Percentiles rank a stretch among this genome's conserved stretches.
These are phyloP conservation scores for Liposcelis brunnea DNA, from an alignment of 2,888 invertebrate species.

Conservation along the genomic window DNA sequence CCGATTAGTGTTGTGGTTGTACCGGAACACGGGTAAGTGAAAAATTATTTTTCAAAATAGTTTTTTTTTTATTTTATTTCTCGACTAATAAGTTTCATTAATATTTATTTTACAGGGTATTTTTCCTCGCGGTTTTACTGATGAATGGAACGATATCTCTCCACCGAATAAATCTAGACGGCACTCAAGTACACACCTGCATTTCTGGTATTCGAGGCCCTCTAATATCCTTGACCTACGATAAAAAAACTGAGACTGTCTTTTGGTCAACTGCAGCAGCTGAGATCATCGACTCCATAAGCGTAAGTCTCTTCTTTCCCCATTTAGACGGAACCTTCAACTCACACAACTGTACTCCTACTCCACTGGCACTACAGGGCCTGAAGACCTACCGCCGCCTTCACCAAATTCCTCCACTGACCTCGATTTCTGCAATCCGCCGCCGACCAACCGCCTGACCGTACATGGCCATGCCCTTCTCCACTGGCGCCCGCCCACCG, in stretches of 20 bases:
- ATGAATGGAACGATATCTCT: slow-evolving; percentile 30
- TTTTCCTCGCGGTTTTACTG: slow-evolving; percentile 38
- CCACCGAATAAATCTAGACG: slow-evolving; percentile 50
- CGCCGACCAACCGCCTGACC: too few species aligned
- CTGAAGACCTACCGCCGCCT: too few species aligned
- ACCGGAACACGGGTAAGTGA: slow-evolving; percentile 42
- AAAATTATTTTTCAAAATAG: slow-evolving; percentile 8
- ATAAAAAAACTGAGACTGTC: slow-evolving; percentile 36
- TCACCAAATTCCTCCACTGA: too few species aligned
- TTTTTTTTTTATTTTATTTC: slow-evolving; percentile 8
- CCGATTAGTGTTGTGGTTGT: slow-evolving; percentile 51
- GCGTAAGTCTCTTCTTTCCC: slow-evolving; percentile 17
- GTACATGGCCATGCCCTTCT: too few species aligned
- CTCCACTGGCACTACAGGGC: too few species aligned
- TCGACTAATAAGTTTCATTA: not conserved
- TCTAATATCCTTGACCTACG: slow-evolving; percentile 35
- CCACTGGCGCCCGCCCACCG: slow-evolving; percentile 18
- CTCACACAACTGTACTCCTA: slow-evolving; percentile 17
- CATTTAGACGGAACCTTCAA: slow-evolving; percentile 20
- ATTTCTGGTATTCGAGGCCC: slow-evolving; percentile 32
- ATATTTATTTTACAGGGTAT: slow-evolving; percentile 30
- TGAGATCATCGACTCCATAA: slow-evolving; percentile 43
- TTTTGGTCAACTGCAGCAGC: slow-evolving; percentile 49
- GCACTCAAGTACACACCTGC: slow-evolving; percentile 27
- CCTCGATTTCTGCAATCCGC: too few species aligned